Percentiles rank a stretch among this genome's conserved stretches.
phyloP scores from a whole-genome alignment of 2,113 vertebrate genomes.

The Carollia perspicillata region DNA sequence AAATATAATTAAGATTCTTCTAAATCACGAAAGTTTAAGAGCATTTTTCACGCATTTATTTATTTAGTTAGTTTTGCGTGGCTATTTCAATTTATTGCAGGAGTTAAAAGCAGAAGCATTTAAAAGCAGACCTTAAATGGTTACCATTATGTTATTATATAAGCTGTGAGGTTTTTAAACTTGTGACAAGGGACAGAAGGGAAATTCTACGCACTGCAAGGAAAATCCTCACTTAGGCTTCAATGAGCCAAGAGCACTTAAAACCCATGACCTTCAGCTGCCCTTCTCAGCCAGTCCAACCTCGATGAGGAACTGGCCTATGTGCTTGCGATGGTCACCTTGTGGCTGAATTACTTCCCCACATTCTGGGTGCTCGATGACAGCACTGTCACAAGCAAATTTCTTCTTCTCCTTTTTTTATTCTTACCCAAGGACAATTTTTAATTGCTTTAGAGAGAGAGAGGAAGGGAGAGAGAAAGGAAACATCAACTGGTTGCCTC shows the following conservation, averaged over 20 bases:
- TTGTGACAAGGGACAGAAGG: conserved; percentile 81
- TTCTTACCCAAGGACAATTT: too few species aligned
- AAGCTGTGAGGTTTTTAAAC: conserved; percentile 84
- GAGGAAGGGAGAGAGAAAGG: too few species aligned
- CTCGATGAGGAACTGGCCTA: conserved; percentile 94
- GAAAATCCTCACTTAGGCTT: conserved; percentile 82
- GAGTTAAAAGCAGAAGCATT: conserved; percentile 80
- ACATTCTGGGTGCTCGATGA: conserved; percentile 97
- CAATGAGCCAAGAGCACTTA: conserved; percentile 84
- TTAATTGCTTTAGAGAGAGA: too few species aligned
- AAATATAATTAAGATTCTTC: conserved; percentile 13
- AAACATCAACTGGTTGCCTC: too few species aligned
- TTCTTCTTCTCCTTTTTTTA: conserved; percentile 43
- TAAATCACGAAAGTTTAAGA: conserved; percentile 13
- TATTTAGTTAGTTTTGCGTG: conserved; percentile 61
- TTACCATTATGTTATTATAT: conserved; percentile 78
- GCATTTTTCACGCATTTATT: not conserved
- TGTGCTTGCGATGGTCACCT: conserved; percentile 96
- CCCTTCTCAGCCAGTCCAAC: conserved; percentile 96
- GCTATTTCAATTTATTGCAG: conserved; percentile 87
- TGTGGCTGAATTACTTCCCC: conserved; percentile 98
- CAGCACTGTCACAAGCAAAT: conserved; percentile 94
- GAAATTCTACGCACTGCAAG: conserved; percentile 79
- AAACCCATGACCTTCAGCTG: conserved; percentile 99
- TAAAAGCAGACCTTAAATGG: conserved; percentile 78